Percentiles rank a stretch among this genome's conserved stretches.
Evolutionary conservation across 2,113 vertebrate species (phyloP).

Genomic region (Lasiurus borealis): DNA sequence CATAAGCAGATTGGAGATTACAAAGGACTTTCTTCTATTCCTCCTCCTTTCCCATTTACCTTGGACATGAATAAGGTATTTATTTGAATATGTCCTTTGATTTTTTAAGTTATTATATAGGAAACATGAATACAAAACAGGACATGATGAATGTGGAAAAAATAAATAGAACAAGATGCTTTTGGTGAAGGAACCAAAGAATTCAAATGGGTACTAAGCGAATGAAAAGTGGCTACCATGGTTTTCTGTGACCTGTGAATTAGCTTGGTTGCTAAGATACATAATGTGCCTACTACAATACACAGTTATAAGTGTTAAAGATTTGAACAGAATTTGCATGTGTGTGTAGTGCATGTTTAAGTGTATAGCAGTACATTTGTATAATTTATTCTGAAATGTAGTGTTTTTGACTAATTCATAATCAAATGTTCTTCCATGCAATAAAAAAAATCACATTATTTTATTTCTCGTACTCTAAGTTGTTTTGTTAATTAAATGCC

Average conservation of each 20-base stretch:
- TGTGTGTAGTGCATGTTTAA: not conserved
- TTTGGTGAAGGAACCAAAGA: slow-evolving; percentile 35
- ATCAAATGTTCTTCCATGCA: not conserved
- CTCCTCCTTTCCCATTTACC: not conserved
- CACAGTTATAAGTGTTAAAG: not conserved
- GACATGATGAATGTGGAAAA: not conserved
- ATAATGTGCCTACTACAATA: fast-evolving
- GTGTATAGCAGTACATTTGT: not conserved
- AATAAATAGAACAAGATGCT: not conserved
- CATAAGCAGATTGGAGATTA: not conserved
- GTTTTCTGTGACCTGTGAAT: not conserved
- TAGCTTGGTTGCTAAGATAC: not conserved
- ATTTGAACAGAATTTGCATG: not conserved
- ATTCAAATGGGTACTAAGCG: not conserved
- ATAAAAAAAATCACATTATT: not conserved
- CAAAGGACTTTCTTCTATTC: not conserved
- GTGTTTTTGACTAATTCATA: not conserved
- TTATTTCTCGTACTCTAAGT: slow-evolving; percentile 11
- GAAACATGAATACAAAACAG: not conserved
- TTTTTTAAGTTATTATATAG: not conserved
- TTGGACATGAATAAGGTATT: not conserved
- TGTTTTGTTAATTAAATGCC: not conserved
- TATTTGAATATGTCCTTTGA: not conserved
- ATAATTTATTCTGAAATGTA: not conserved
- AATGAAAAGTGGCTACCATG: not conserved